Percentiles rank a stretch among this genome's conserved stretches.
Conservation (phyloP, 1,140 invertebrate species). For the Hyles vespertilio region DNA sequence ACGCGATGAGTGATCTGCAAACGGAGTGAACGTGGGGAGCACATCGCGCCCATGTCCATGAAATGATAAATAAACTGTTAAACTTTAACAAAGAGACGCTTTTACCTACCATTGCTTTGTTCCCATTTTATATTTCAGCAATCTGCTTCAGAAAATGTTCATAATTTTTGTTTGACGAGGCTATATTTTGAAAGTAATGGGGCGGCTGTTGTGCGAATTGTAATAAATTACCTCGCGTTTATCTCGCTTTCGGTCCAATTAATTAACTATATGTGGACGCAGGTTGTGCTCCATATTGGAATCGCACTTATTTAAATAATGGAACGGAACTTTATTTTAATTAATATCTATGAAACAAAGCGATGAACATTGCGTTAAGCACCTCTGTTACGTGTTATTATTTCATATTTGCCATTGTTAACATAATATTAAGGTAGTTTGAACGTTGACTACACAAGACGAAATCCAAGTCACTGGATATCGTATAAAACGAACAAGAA, state of each 20-base stretch:
- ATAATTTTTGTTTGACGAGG: slow-evolving; percentile 11
- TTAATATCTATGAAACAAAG: not conserved
- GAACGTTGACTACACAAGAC: too few species aligned
- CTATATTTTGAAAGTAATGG: slow-evolving; percentile 61
- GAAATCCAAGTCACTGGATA: too few species aligned
- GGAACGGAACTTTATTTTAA: slow-evolving; percentile 1
- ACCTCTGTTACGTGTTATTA: not conserved
- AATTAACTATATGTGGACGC: slow-evolving; percentile 41
- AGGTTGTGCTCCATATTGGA: slow-evolving; percentile 21
- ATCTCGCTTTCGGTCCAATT: slow-evolving; percentile 44
- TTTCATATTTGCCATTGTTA: not conserved
- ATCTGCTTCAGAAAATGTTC: slow-evolving; percentile 2
- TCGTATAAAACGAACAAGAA: too few species aligned
- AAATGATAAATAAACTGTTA: not conserved
- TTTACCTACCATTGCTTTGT: too few species aligned
- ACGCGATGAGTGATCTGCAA: slow-evolving; percentile 6
- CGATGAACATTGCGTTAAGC: not conserved
- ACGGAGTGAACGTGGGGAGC: not conserved
- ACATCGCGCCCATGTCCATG: not conserved
- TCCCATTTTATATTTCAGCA: too few species aligned
- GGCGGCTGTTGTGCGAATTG: slow-evolving; percentile 38
- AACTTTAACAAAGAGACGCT: too few species aligned
- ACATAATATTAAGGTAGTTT: too few species aligned
- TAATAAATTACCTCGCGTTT: slow-evolving; percentile 58
- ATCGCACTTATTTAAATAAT: slow-evolving; percentile 7